Base-by-base conservation (phyloP, 2,113 vertebrate genomes). In the Montifringilla adamsi region DNA sequence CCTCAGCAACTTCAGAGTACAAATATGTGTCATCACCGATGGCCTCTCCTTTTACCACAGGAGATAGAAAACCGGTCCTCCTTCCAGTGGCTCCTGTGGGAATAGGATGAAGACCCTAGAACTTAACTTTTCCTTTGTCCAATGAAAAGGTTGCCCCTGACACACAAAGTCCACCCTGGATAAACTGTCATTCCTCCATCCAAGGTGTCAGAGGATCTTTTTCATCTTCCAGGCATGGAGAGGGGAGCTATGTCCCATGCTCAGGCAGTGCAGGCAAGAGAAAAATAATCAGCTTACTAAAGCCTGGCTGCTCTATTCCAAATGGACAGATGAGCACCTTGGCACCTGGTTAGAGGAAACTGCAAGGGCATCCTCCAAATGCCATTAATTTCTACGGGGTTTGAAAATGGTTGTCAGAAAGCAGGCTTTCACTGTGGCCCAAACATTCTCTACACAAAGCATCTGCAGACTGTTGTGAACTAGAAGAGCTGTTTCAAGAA, bases 311-410 rank as follows among this genome's bases (percentile, higher is more conserved):
- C 35, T 68, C 44, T 17, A 6, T 86, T 88, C 19, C 19, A 62
- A 47, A 64, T 37, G 41, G 64, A 49, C 17, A 69, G 33, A 64
- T 52, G 30, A 63, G 14, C 44, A 70, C 10, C 11, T 73, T 70
- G 44, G 41, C 27, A 58, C 9, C 13, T 52, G 11, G 8, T 69
- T 46, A 70, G 30, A 81, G 10, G 16, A 64, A 87, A 74, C 37
- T 66, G 14, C 0, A 0, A 47, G 28, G 30, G 23, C 33, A 41
- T 78, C 0, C 1, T 43, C 35, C 52, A 70, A 56, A 66, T 22
- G 8, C n/a, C 60, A 19, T 39, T 89, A 24, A 87, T 87, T 81
- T 81, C 35, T 46, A 3, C 63, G 47, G 28, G 8, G 15, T 77
- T 77, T 84, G 68, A 31, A 60, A 69, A 13, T 43, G 14, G 6